Evolutionary conservation across 1,140 invertebrate genomes (phyloP), one percentile per base, ranked within the genome.

Genomic region (Drosophila triauraria): DNA sequence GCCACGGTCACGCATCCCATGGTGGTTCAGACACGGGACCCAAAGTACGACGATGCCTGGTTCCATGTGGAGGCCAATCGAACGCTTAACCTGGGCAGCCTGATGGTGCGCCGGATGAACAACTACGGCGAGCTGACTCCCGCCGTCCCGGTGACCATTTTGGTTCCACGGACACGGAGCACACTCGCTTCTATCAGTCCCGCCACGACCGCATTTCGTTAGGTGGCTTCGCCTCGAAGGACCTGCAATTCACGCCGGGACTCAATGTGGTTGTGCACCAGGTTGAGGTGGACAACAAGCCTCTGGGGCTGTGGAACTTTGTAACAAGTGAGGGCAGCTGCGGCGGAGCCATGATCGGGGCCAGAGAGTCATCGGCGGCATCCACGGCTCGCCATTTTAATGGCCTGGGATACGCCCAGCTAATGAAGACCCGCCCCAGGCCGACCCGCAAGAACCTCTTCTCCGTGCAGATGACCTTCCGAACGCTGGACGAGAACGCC

Each of bases 231-330:
- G 93, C 94, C 1, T 93, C 93, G 13, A 88, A 83, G 40, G 91
- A 93, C 47, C 15, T 82, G n/a, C 75, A 84, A 74, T 82, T 95
- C 23, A 93, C 92, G 1, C 69, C 91, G 0, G 96, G 95, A 2
- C 92, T 96, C 6, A 94, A 95, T 23, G 97, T 96, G 0, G 98
- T 97, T 63, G 93, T 98, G 7, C 94, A 98, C 91, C 95, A 97
- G 71, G 93, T 98, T 0, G 94, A 94, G 67, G 93, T 98, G 1
- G 97, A 99, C 93, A 96, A 95, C 6, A 94, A 95, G 35, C 95
- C 94, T 0, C 93, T 99, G 48, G 98, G 98, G 0, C 93, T 99
- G 0, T 99, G 97, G 97, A 97, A 98, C 93, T 99, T 98, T 90
- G 68, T 93, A 2, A 93, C 94, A 35, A 94, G 95, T 64, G 92